Conservation (phyloP, 2,113 vertebrate species). For the Mobula birostris region DNA sequence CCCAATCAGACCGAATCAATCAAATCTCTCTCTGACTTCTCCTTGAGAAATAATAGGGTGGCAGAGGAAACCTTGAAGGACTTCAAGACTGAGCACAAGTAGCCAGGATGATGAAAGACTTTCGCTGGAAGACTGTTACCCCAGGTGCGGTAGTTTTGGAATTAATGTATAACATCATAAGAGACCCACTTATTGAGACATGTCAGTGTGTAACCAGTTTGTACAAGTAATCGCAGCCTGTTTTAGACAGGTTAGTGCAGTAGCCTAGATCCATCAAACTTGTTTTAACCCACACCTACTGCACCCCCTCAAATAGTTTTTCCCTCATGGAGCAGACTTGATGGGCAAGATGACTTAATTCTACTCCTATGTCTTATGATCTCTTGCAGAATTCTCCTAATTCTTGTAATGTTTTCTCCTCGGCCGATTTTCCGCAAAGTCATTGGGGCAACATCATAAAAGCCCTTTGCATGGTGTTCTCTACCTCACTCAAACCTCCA, state of each 20-base stretch:
- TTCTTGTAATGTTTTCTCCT: too few species aligned
- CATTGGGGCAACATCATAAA: too few species aligned
- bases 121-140: not conserved
- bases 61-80: not conserved
- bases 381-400: not conserved
- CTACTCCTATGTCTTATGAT: too few species aligned
- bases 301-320: not conserved
- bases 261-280: not conserved
- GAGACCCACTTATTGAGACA: not conserved
- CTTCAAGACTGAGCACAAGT: not conserved
- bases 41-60: not conserved
- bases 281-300: too few species aligned
- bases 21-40: not conserved
- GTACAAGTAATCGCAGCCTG: not conserved
- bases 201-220: not conserved
- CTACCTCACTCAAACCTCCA: too few species aligned
- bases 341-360: too few species aligned
- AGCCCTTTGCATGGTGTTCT: too few species aligned
- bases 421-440: too few species aligned
- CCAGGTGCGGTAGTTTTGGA: not conserved
- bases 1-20: not conserved
- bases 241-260: not conserved
- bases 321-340: too few species aligned
- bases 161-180: not conserved
- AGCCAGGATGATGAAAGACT: too few species aligned